phyloP scores from a whole-genome alignment of 1,140 invertebrate species.

The Sycophaga agraensis region DNA sequence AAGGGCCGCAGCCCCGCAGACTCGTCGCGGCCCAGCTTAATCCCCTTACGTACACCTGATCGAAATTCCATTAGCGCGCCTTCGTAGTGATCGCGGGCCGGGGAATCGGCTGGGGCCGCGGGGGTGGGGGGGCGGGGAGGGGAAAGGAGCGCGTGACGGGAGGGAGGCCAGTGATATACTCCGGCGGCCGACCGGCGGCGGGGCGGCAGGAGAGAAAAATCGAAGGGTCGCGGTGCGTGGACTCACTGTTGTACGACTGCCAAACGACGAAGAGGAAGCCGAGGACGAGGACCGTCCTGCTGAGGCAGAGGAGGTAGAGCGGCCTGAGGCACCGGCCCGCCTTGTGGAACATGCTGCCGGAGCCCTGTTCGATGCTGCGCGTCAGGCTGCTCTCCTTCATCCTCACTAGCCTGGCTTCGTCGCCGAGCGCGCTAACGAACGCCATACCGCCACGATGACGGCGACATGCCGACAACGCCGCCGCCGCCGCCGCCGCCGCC shows the following conservation, averaged over 20 bases:
- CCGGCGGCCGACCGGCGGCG: no score
- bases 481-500: not conserved
- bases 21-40: no score
- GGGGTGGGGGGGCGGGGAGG: not conserved
- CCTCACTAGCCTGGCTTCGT: conserved; percentile 10
- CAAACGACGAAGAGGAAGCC: conserved; percentile 29
- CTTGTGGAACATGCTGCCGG: conserved; percentile 15
- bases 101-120: not conserved
- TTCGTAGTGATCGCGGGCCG: no score
- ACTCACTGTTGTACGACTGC: conserved; percentile 30
- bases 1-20: no score
- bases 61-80: no score
- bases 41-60: no score
- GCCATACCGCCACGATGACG: not conserved
- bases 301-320: conserved; percentile 17
- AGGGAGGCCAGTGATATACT: no score
- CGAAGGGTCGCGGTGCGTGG: not conserved
- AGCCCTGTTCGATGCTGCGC: not conserved
- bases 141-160: not conserved
- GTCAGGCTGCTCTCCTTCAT: conserved; percentile 19
- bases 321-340: conserved; percentile 21
- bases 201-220: not conserved
- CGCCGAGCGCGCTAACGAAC: conserved; percentile 5
- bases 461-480: not conserved
- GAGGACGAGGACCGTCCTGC: conserved; percentile 24